Base-by-base conservation (phyloP, 2,888 invertebrate genomes). In the Plebejus argus region DNA sequence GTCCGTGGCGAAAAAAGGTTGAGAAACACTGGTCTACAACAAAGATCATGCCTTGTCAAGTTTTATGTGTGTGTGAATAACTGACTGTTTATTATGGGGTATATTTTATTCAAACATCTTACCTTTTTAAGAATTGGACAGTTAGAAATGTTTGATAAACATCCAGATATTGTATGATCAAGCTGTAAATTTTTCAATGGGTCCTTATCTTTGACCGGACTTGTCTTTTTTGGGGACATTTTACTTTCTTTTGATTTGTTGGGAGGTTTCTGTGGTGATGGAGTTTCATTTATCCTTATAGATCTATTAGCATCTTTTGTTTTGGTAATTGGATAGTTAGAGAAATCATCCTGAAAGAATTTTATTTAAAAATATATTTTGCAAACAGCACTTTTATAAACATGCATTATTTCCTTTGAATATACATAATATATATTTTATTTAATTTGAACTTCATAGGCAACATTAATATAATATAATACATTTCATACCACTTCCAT, bases 401-500 rank as follows among this genome's bases (percentile, higher is more conserved):
- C 45, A 45, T 45, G 45, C 45, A 45, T 12, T 45, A 45, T 45
- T 45, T 3, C 12, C 49, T 53, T 15, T 53, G 5, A 53, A 15
- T 18, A 53, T 53, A 18, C 18, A 53, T 53, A 28, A 53, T 53
- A 18, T 5, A 53, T 53, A 28, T 28, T 28, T 53, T 49, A 1
- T 5, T 5, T 18, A 53, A 53, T 53, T 53, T 39, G 39, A 39
- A 45, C 45, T 10, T 0, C 3, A 45, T 8, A 0, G 10, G 10
- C 10, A 45, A 20, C 56, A 80, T 39, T 77, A 74, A 76, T n/a
- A n/a, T n/a, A n/a, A n/a, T n/a, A 76, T 70, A 58, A 58, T 49
- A 79, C 78, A 81, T 79, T 20, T 70, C 78, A 76, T 23, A 84
- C 84, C 80, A 84, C 81, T 79, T 83, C 82, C 84, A 84, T 84